Base-by-base conservation (phyloP, 2,113 vertebrate species). In the Nothocercus nigrocapillus region DNA sequence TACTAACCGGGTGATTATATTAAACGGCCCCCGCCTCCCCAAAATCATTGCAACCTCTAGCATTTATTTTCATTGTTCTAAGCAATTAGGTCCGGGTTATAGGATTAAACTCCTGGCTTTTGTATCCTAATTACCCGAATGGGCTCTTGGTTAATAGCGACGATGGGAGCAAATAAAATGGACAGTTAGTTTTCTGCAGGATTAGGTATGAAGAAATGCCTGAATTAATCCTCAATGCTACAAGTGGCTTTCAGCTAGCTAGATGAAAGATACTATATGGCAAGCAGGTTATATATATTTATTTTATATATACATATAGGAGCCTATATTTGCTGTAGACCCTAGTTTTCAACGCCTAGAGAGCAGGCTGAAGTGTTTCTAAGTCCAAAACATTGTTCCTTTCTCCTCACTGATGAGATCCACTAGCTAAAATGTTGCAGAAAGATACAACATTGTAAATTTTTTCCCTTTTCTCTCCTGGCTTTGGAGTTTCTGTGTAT, bases 41-140 rank as follows among this genome's bases (percentile, higher is more conserved):
- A 21, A 22, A 74, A 42, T 21, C 67, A 36, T 64, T 51, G 38
- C 85, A 88, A 58, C 53, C 27, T 84, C 13, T 28, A 62, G 42
- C 30, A 2, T 82, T 93, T 82, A 7, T 64, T 90, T 82, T 85
- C 76, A 11, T 82, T 90, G 82, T 96, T 84, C 77, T 81, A 59
- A 84, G 74, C 49, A 72, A 45, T 79, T 91, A 56, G 20, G 8
- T 79, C 17, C 30, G 17, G 59, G 45, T 28, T 77, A 82, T 82
- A 90, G 81, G 44, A 84, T 90, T 44, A 47, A 86, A 84, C 25
- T n/a, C 21, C 47, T 7, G 15, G 53, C 30, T 85, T 3, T 54
- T 88, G 34, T 87, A 80, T 36, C 49, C 62, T 63, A 44, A 13
- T 79, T 85, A 73, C n/a, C 75, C 79, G 64, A 51, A 61, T 4